A percentile compares a stretch with the other conserved stretches of the same genome.
Conservation (phyloP, 2,888 invertebrate genomes). For the Calephelis perditalis region DNA sequence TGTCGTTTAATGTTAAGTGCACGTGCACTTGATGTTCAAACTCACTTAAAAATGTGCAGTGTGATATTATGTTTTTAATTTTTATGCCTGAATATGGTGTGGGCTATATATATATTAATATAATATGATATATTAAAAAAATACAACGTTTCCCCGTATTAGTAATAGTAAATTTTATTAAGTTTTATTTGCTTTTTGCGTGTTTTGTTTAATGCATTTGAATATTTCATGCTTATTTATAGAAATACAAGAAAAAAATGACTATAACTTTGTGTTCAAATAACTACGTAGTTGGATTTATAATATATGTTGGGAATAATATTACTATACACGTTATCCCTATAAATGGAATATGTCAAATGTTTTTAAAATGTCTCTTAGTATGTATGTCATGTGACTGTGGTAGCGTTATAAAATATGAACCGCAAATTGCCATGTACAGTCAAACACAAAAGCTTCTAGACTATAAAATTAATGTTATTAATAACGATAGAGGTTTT, state of each 20-base stretch:
- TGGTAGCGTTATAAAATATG: neutral
- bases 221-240: conserved; percentile 22
- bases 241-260: conserved; percentile 17
- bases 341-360: neutral
- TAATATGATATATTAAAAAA: too few relatives aligned
- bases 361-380: conserved; percentile 1
- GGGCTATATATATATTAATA: too few relatives aligned
- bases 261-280: conserved; percentile 18
- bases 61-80: too few relatives aligned
- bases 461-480: too few relatives aligned
- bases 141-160: too few relatives aligned
- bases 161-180: too few relatives aligned
- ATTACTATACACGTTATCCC: neutral
- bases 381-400: conserved; percentile 5
- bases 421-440: neutral
- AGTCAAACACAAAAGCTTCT: conserved; percentile 3
- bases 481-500: too few relatives aligned
- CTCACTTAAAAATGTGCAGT: too few relatives aligned
- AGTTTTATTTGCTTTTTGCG: neutral
- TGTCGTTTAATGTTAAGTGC: neutral
- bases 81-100: too few relatives aligned
- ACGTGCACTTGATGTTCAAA: neutral
- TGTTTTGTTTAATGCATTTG: conserved; percentile 20
- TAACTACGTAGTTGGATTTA: conserved; percentile 6
- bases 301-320: neutral